phyloP scores from a whole-genome alignment of 2,888 invertebrate genomes.

The Nematopogon swammerdamellus region DNA sequence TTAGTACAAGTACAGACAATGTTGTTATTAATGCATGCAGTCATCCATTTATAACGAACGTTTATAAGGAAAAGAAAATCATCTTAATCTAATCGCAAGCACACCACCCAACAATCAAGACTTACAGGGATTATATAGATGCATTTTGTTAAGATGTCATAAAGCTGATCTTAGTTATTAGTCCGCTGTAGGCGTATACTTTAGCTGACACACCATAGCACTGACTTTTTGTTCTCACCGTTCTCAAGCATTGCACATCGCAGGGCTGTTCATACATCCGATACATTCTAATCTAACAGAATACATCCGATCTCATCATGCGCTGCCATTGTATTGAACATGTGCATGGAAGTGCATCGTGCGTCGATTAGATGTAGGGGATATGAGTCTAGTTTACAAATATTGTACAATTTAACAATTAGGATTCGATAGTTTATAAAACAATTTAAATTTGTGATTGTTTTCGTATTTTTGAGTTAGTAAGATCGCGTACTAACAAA shows the following conservation, averaged over 20 bases:
- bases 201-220: neutral
- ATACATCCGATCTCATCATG: neutral
- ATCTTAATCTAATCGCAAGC: too few relatives aligned
- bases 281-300: neutral
- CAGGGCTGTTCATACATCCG: neutral
- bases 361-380: neutral
- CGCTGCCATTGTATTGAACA: neutral
- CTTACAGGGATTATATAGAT: too few relatives aligned
- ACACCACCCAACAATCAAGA: too few relatives aligned
- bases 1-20: too few relatives aligned
- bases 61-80: too few relatives aligned
- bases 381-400: neutral
- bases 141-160: neutral
- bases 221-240: neutral
- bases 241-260: neutral
- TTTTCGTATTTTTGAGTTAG: too few relatives aligned
- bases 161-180: neutral
- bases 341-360: neutral
- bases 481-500: too few relatives aligned
- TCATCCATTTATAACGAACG: too few relatives aligned
- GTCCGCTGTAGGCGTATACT: neutral
- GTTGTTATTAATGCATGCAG: too few relatives aligned
- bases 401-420: too few relatives aligned
- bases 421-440: too few relatives aligned
- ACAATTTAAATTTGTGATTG: too few relatives aligned